phyloP scores from a whole-genome alignment of 2,113 vertebrate species.

The Trochalopteron elliotii region DNA sequence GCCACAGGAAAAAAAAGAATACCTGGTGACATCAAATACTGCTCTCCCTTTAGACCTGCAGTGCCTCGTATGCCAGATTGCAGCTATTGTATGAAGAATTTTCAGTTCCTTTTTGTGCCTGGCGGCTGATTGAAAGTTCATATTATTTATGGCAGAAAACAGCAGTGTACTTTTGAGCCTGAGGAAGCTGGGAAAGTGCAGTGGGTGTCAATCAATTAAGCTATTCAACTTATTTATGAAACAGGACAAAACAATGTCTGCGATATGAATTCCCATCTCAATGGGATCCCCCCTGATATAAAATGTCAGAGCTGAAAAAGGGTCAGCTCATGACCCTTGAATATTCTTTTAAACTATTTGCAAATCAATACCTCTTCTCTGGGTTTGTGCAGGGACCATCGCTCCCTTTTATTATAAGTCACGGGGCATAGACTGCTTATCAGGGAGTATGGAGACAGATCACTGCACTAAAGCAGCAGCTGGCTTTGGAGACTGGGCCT shows the following conservation, averaged over 20 bases:
- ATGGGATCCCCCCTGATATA: slow-evolving; percentile 65
- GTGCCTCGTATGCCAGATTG: slow-evolving; percentile 51
- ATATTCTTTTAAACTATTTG: slow-evolving; percentile 71
- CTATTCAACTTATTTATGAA: slow-evolving; percentile 71
- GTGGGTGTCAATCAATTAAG: slow-evolving; percentile 70
- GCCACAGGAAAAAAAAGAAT: not conserved
- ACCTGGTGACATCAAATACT: slow-evolving; percentile 12
- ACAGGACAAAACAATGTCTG: slow-evolving; percentile 67
- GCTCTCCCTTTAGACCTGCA: not conserved
- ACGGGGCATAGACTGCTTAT: slow-evolving; percentile 39
- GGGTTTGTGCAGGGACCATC: slow-evolving; percentile 51
- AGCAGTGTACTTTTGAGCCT: slow-evolving; percentile 64
- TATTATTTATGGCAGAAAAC: slow-evolving; percentile 68
- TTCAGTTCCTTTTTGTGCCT: slow-evolving; percentile 55
- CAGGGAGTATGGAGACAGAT: slow-evolving; percentile 38
- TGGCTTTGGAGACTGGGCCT: not conserved
- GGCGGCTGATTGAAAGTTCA: slow-evolving; percentile 56
- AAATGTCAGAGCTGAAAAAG: slow-evolving; percentile 68
- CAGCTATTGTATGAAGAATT: slow-evolving; percentile 55
- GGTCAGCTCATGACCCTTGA: slow-evolving; percentile 63
- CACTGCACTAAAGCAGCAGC: slow-evolving; percentile 43
- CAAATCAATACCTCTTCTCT: slow-evolving; percentile 67
- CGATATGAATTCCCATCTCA: slow-evolving; percentile 69
- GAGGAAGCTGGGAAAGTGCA: slow-evolving; percentile 65
- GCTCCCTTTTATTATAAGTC: slow-evolving; percentile 50